Base-by-base conservation (phyloP, 2,888 invertebrate genomes). In the Euzophera pinguis region DNA sequence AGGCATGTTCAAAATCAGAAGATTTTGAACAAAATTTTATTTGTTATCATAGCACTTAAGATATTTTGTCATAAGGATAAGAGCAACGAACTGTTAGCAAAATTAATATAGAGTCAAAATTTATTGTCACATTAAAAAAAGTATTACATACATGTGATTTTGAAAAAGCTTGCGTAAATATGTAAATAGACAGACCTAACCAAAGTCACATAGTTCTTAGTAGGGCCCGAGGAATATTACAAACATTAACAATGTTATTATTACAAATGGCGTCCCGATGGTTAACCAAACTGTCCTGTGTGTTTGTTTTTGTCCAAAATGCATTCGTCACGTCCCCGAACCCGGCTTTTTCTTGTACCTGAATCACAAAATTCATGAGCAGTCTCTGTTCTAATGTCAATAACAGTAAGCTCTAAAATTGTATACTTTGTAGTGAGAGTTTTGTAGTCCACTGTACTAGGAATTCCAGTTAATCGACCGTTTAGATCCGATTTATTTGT, bases 271-370 rank as follows among this genome's bases (percentile, higher is more conserved):
- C 49, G 48, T 16, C 43, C 37, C 29, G 14, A 41, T 50, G 35
- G 45, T 52, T 48, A 47, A 57, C 53, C 52, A 56, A 60, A 60
- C 61, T 52, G 59, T 56, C 53, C 49, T 59, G 53, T 54, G 56
- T 80, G 81, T 86, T 84, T 84, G 79, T 84, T 84, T 84, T 79
- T 67, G 65, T 75, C 61, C 63, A 67, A 68, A 69, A 66, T 54
- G 64, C 72, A 78, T 82, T 77, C 75, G 81, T 82, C 81, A 79
- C 66, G 72, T 59, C 49, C 54, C 56, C 60, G 54, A 60, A n/a
- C n/a, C n/a, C 7, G 29, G 32, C 32, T 32, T 32, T 22, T 22
- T 22, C n/a, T n/a, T n/a, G n/a, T n/a, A n/a, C n/a, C n/a, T n/a
- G n/a, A n/a, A n/a, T n/a, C n/a, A n/a, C n/a, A n/a, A n/a, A n/a